phyloP scores from a whole-genome alignment of 2,888 invertebrate genomes.

The Drosophila siamana region DNA sequence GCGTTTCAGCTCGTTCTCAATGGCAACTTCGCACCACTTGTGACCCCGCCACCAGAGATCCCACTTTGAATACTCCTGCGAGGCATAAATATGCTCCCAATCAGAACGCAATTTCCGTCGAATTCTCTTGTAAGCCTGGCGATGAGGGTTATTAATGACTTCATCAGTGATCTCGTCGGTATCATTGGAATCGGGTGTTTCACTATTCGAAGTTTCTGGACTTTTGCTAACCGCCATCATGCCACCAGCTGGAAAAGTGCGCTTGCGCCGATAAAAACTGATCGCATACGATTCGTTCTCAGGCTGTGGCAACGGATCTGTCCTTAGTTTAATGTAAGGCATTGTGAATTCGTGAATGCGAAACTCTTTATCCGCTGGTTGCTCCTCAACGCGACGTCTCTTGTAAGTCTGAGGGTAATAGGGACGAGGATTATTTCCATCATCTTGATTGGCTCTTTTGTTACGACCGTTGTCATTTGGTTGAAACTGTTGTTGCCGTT shows the following conservation, averaged over 20 bases:
- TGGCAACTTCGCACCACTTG: slow-evolving; percentile 39
- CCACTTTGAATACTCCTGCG: slow-evolving; percentile 43
- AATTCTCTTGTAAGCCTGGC: neutral
- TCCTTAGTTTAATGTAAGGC: neutral
- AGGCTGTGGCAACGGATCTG: slow-evolving; percentile 18
- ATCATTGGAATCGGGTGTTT: no score
- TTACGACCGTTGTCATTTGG: neutral
- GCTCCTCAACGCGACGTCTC: neutral
- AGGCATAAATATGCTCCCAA: slow-evolving; percentile 27
- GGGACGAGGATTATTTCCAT: neutral
- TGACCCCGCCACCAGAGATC: slow-evolving; percentile 57
- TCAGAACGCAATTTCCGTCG: neutral
- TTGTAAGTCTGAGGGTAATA: neutral
- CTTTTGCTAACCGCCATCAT: neutral
- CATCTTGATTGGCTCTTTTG: no score
- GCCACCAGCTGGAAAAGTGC: slow-evolving; percentile 13
- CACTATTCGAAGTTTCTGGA: no score
- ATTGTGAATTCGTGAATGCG: slow-evolving; percentile 34
- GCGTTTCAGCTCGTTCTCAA: slow-evolving; percentile 32
- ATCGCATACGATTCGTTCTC: slow-evolving; percentile 37
- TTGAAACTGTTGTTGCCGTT: neutral
- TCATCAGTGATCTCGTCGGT: no score
- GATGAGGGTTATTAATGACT: neutral
- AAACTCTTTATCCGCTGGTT: slow-evolving; percentile 6
- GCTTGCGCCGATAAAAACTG: slow-evolving; percentile 28